Base-by-base conservation (phyloP, 2,113 vertebrate genomes). In the Perca schrenkii region DNA sequence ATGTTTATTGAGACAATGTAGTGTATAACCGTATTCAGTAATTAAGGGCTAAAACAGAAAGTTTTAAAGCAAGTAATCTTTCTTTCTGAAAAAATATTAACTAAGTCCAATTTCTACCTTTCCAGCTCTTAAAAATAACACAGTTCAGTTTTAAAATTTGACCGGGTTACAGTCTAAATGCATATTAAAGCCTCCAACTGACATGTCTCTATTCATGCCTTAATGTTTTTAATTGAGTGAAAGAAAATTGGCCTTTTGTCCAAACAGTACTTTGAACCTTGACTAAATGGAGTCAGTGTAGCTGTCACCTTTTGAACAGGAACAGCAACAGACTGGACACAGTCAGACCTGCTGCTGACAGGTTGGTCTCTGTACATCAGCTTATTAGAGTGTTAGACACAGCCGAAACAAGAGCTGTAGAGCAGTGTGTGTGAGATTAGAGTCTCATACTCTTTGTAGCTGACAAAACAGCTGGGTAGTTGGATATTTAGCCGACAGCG, bases 281-380 rank as follows among this genome's bases (percentile, higher is more conserved):
- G 31, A 78, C 77, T 81, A 75, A 77, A 71, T 63, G 31, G 15
- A 70, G 69, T 61, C 60, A 47, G 47, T 61, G 57, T 65, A 74
- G 69, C 70, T 67, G 49, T 86, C 74, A 81, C 68, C 64, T 66
- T 84, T 80, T 43, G 22, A 74, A 15, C 50, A 52, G 52, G 54
- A 71, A 17, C 57, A 47, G 17, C 13, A 34, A 4, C 34, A 80
- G 52, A 36, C 36, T n/a, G 19, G 4, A 21, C 46, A 25, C 34
- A 47, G 66, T 62, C 40, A n/a, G 28, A 49, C n/a, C 40, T n/a
- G 22, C 60, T 49, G 60, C 47, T 72, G 67, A 52, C 28, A 52
- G n/a, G 19, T 61, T 47, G 54, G 17, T 62, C 34, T 64, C 43
- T 17, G 31, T 57, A 58, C 19, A 66, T 68, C 62, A 62, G n/a